These are phyloP conservation scores for Enteromius treurensis DNA, from an alignment of 2,797 vertebrate species.

Conservation along the genomic window DNA sequence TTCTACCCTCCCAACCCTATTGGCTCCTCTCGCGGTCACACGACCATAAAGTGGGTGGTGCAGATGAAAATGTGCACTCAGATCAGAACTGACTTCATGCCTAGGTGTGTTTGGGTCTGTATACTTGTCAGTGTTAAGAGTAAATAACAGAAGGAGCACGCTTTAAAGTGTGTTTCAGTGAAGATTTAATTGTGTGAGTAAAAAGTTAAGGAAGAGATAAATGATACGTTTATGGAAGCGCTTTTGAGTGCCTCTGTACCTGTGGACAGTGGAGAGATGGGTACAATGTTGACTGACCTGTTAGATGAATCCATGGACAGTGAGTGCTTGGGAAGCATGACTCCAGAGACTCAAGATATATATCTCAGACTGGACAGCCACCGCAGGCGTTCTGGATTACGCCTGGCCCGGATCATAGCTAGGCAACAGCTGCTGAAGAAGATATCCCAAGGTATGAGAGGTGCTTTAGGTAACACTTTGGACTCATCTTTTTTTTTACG, in stretches of 20 bases:
- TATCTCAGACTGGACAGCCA: constrained; percentile 77
- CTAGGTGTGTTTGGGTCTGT: constrained; percentile 32
- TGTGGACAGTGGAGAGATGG: constrained; percentile 14
- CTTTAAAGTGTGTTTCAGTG: not conserved
- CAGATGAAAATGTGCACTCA: constrained; percentile 43
- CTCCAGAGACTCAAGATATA: constrained; percentile 67
- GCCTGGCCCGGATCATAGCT: constrained; percentile 77
- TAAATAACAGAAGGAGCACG: not conserved
- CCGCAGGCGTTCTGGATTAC: constrained; percentile 72
- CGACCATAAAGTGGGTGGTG: constrained; percentile 42
- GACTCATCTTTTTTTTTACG: not conserved
- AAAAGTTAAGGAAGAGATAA: constrained; percentile 34
- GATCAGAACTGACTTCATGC: constrained; percentile 29
- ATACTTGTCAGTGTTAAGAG: not conserved
- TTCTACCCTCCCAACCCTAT: constrained; percentile 27
- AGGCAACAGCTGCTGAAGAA: constrained; percentile 73
- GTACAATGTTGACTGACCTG: constrained; percentile 20
- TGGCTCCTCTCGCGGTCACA: constrained; percentile 43
- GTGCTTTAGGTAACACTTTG: not conserved
- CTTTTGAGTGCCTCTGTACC: not conserved
- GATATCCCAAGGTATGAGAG: constrained; percentile 74
- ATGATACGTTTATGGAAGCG: not conserved
- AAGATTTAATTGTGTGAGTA: not conserved
- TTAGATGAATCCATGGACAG: constrained; percentile 58
- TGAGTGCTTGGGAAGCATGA: constrained; percentile 72